Percentiles rank a stretch among this genome's conserved stretches.
phyloP scores from a whole-genome alignment of 64 coral and sea anemone species.

The Astreopora myriophthalma region DNA sequence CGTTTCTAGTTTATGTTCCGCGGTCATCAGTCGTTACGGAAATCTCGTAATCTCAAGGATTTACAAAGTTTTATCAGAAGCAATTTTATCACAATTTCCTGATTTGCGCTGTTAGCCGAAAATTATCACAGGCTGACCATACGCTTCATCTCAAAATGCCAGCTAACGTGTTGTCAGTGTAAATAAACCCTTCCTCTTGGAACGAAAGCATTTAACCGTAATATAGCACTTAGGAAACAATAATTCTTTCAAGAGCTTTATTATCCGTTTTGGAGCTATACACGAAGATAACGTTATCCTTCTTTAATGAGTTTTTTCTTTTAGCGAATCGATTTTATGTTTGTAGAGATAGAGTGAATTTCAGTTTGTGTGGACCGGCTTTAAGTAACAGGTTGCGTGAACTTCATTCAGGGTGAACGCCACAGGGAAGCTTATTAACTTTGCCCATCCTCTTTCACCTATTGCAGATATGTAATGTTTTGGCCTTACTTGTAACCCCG shows the following conservation, averaged over 20 bases:
- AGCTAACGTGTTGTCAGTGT: background rate
- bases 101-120: background rate
- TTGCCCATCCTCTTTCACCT: background rate
- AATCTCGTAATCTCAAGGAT: conserved; percentile 23
- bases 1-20: background rate
- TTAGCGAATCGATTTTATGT: background rate
- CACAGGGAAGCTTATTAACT: background rate
- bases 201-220: background rate
- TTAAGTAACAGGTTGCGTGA: conserved; percentile 3
- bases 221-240: conserved; percentile 7
- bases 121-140: background rate
- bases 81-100: conserved; percentile 19
- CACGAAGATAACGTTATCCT: background rate
- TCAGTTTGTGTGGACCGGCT: conserved; percentile 19
- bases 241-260: conserved; percentile 31
- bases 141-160: background rate
- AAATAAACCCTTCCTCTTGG: background rate
- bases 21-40: background rate
- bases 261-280: background rate
- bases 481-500: background rate
- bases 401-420: conserved; percentile 15
- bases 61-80: background rate
- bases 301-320: conserved; percentile 11
- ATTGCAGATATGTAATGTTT: background rate
- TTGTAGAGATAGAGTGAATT: background rate